Evolutionary conservation across 1,140 invertebrate genomes (phyloP).

Genomic region (Lamellibrachia luymesi): DNA sequence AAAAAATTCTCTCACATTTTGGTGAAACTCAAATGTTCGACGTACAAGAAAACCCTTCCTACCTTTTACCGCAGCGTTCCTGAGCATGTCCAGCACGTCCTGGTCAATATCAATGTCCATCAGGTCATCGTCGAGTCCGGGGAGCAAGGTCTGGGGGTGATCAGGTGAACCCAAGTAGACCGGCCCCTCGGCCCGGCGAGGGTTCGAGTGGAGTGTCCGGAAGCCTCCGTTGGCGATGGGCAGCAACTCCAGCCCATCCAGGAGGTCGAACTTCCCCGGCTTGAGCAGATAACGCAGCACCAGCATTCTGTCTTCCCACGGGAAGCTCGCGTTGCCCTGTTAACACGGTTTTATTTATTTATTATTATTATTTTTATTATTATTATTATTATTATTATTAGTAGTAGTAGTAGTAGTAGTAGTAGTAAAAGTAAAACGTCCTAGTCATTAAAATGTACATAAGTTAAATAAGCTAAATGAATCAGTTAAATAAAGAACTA

Average conservation of each 20-base stretch:
- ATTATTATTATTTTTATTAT: too few species aligned
- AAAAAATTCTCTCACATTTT: too few species aligned
- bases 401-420: too few species aligned
- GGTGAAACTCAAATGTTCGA: too few species aligned
- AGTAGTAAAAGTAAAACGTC: too few species aligned
- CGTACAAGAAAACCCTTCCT: not conserved
- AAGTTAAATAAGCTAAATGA: too few species aligned
- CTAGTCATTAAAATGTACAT: too few species aligned
- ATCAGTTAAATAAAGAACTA: too few species aligned
- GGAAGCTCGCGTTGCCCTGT: slow-evolving; percentile 15
- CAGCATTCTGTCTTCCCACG: slow-evolving; percentile 21
- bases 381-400: too few species aligned
- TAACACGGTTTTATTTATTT: not conserved
- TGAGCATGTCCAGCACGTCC: slow-evolving; percentile 21
- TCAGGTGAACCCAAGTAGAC: slow-evolving; percentile 23
- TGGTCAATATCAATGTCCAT: slow-evolving; percentile 25
- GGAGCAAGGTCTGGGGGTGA: slow-evolving; percentile 12
- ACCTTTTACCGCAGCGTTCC: slow-evolving; percentile 20
- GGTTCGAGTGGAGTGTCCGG: slow-evolving; percentile 12
- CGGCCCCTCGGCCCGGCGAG: slow-evolving; percentile 18
- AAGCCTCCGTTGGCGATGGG: slow-evolving; percentile 29
- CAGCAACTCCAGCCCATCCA: slow-evolving; percentile 27
- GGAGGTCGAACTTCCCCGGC: slow-evolving; percentile 20
- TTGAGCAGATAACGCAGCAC: slow-evolving; percentile 25
- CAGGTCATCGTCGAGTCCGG: slow-evolving; percentile 26